Conservation (phyloP, 2,797 vertebrate species). For the Neopelma chrysocephalum region DNA sequence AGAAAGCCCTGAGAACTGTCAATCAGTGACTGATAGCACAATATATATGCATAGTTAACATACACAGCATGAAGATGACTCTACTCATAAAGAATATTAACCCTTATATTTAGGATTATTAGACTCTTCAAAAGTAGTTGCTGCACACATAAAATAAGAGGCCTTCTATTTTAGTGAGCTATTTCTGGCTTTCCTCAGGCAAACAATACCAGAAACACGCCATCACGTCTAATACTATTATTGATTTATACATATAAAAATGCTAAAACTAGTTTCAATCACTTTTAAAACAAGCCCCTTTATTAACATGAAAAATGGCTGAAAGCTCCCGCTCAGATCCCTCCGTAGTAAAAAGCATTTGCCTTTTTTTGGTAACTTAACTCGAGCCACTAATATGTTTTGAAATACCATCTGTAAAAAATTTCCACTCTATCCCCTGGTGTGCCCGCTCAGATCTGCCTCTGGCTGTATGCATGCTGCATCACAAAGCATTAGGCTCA, state of each 20-base stretch:
- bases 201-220: conserved; percentile 21
- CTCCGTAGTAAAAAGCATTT: not conserved
- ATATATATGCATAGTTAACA: not conserved
- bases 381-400: conserved; percentile 39
- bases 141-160: not conserved
- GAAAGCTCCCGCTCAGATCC: not conserved
- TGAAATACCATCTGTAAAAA: conserved; percentile 62
- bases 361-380: conserved; percentile 6
- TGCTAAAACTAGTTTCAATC: conserved; percentile 13
- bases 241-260: conserved; percentile 39
- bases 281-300: conserved; percentile 12
- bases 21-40: not conserved
- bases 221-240: not conserved
- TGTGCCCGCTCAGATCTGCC: conserved; percentile 36
- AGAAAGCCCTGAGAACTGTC: not conserved
- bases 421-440: conserved; percentile 49
- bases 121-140: not conserved
- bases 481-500: conserved; percentile 62
- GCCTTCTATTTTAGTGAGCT: not conserved
- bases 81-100: not conserved
- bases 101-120: conserved; percentile 2
- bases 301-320: conserved; percentile 27
- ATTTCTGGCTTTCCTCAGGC: conserved; percentile 35
- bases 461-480: conserved; percentile 35
- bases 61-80: not conserved